Conservation (phyloP, 1,140 invertebrate species). For the Apocrypta bakeri region DNA sequence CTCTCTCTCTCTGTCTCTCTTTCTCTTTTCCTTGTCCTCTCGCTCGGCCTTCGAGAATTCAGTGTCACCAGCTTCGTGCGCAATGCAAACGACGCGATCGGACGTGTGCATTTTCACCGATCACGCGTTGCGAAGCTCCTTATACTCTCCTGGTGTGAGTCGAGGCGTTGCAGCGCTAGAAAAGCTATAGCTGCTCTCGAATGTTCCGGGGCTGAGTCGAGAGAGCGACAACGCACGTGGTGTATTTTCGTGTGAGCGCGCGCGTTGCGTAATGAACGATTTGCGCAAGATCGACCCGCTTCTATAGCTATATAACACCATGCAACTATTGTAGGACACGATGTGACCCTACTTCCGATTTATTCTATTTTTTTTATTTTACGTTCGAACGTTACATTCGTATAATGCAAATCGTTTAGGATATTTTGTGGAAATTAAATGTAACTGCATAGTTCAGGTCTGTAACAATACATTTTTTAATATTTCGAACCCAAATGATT, state of each 20-base stretch:
- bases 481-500: too few relatives aligned
- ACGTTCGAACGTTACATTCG: too few relatives aligned
- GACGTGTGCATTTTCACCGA: neutral
- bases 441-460: too few relatives aligned
- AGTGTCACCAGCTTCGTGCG: neutral
- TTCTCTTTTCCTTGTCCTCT: neutral
- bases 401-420: too few relatives aligned
- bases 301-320: constrained; percentile 54
- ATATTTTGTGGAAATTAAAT: too few relatives aligned
- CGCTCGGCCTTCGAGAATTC: neutral
- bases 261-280: constrained; percentile 66
- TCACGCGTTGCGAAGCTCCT: neutral
- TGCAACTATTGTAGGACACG: constrained; percentile 6
- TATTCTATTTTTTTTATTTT: neutral
- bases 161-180: constrained; percentile 9
- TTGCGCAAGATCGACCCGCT: constrained; percentile 60
- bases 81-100: constrained; percentile 6
- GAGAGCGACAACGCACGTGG: constrained; percentile 42
- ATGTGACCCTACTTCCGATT: neutral
- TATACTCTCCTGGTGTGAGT: neutral
- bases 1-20: too few relatives aligned
- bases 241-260: constrained; percentile 66
- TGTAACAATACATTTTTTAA: too few relatives aligned
- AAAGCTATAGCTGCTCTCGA: constrained; percentile 32
- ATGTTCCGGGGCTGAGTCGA: constrained; percentile 50